Base-by-base conservation (phyloP, 1,140 invertebrate genomes). In the Trachelipus rathkii region DNA sequence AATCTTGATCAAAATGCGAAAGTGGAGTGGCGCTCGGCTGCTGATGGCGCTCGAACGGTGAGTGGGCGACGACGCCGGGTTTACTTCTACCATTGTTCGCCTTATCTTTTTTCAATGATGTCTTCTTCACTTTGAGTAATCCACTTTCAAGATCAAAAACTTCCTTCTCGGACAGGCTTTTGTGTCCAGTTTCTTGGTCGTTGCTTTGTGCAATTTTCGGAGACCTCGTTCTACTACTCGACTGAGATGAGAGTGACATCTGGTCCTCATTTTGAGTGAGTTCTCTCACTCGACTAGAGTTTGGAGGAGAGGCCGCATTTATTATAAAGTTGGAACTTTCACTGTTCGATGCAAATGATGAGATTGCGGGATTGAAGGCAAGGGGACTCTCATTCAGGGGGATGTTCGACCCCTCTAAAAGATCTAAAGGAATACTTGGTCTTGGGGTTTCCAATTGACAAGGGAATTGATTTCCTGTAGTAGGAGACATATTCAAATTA, bases 1-100 rank as follows among this genome's bases (percentile, higher is more conserved):
- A 60, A 60, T 60, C 50, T 60, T 60, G 11, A 60, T 60, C 50
- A 60, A 60, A 60, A 60, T 60, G 50, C 50, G 50, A 19, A 60
- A 60, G 1, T 60, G 11, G 8, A 60, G 19, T 60, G 11, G 50
- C 11, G 19, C 8, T 60, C 50, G 50, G 50, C 19, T 60, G 50
- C 19, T 60, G 50, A 1, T 60, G 19, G 19, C 50, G 33, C 1
- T 33, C 50, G 19, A 60, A 60, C 3, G 50, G 11, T 60, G 50
- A 60, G 11, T 60, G 50, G 50, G 50, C 11, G 50, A 60, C 11
- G 50, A 60, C 50, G n/a, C n/a, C n/a, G 33, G 33, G 33, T 33
- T 33, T 33, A 33, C 33, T 33, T 33, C 33, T 33, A 6, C 33
- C 33, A 33, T 33, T 33, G 33, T 60, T 60, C 11, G 50, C 1